Percentiles rank a stretch among this genome's conserved stretches.
These are phyloP conservation scores for Bovichtus variegatus DNA, from an alignment of 2,797 vertebrate genomes.

Conservation along the genomic window DNA sequence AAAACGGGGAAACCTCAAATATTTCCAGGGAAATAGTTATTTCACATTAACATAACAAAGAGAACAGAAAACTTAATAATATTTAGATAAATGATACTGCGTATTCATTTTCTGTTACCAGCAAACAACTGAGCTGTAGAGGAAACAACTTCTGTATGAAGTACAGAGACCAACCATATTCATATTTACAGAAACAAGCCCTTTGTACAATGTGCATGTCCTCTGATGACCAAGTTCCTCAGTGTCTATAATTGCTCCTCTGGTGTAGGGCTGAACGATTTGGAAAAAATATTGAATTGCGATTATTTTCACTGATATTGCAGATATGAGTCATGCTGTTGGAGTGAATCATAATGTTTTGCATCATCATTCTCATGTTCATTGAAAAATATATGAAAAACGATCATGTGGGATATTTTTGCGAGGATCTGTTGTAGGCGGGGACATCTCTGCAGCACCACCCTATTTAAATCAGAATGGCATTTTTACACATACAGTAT, in stretches of 20 bases:
- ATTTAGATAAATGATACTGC: not conserved
- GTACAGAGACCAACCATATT: constrained; percentile 5
- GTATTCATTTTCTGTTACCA: not conserved
- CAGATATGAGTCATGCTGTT: no score
- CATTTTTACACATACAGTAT: no score
- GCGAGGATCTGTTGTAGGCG: no score
- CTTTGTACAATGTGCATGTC: constrained; percentile 7
- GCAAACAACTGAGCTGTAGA: not conserved
- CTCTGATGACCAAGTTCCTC: constrained; percentile 12
- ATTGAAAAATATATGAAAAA: no score
- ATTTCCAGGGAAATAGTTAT: not conserved
- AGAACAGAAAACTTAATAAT: constrained; percentile 3
- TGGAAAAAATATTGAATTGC: no score
- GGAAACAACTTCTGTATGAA: not conserved
- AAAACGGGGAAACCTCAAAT: not conserved
- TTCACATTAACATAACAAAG: not conserved
- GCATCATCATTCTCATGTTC: no score
- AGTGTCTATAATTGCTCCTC: not conserved
- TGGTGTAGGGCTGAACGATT: not conserved
- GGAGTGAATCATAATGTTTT: no score
- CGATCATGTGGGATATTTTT: no score
- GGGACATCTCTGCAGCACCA: no score
- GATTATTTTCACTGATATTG: no score
- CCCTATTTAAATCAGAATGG: no score
- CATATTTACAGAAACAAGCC: not conserved